A percentile compares a stretch with the other conserved stretches of the same genome.
These are phyloP conservation scores for Araneus ventricosus DNA, from an alignment of 1,140 invertebrate genomes.

Conservation along the genomic window DNA sequence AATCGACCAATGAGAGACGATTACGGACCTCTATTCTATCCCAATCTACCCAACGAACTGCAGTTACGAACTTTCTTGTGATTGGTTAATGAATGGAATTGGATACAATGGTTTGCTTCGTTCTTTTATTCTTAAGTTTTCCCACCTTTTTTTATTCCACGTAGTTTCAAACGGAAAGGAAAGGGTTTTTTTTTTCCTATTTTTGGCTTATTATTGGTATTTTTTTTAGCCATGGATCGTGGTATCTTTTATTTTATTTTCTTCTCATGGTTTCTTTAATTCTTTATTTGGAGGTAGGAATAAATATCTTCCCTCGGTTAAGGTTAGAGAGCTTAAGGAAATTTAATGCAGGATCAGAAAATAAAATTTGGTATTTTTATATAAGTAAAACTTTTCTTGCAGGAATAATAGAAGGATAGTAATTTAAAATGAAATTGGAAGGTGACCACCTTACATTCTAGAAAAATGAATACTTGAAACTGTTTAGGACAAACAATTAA, in stretches of 20 bases:
- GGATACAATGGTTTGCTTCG: constrained; percentile 36
- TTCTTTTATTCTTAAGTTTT: not conserved
- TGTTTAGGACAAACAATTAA: too few species aligned
- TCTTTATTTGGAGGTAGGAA: not conserved
- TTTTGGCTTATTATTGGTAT: constrained; percentile 1
- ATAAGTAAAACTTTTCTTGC: not conserved
- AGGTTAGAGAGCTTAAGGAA: not conserved
- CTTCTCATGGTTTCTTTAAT: not conserved
- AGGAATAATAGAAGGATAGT: not conserved
- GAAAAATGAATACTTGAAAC: too few species aligned
- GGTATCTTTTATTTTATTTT: not conserved
- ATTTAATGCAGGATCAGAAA: not conserved
- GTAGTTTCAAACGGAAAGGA: constrained; percentile 7
- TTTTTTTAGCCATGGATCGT: not conserved
- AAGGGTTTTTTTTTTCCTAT: not conserved
- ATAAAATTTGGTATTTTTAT: constrained; percentile 16
- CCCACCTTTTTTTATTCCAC: not conserved
- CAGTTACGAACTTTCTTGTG: constrained; percentile 62
- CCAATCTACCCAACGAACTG: constrained; percentile 35
- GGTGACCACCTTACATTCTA: too few species aligned
- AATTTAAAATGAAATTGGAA: not conserved
- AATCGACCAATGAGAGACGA: constrained; percentile 66
- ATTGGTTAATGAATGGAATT: constrained; percentile 66
- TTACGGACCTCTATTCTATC: not conserved
- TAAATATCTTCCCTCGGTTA: not conserved